These are phyloP conservation scores for Lacanobia wlatinum DNA, from an alignment of 2,888 invertebrate genomes.

Conservation along the genomic window DNA sequence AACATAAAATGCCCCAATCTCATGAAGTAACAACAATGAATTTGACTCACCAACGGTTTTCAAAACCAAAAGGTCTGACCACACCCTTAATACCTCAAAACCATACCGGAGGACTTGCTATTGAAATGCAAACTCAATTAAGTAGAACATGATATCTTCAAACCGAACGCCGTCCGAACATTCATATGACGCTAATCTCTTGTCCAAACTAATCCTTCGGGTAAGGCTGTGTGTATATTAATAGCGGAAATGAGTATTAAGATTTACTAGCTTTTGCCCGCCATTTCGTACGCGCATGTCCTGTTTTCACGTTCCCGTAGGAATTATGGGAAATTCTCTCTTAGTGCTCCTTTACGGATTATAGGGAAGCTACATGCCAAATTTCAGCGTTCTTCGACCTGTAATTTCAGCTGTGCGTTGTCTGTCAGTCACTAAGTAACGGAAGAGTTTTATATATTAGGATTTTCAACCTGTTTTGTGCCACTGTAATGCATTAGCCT, in stretches of 20 bases:
- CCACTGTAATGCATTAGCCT: no score
- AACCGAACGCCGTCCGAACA: conserved; percentile 49
- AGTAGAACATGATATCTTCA: conserved; percentile 51
- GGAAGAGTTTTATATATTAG: no score
- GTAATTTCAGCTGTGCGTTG: no score
- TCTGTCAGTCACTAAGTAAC: no score
- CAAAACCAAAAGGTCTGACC: background rate
- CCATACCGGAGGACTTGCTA: conserved; percentile 10
- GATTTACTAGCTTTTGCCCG: no score
- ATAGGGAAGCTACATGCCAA: no score
- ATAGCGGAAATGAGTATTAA: background rate
- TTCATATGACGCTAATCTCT: conserved; percentile 64
- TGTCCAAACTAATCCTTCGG: conserved; percentile 73
- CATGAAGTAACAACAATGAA: background rate
- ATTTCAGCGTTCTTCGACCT: no score
- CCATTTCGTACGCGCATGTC: no score
- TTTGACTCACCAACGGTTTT: background rate
- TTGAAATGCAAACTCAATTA: conserved; percentile 56
- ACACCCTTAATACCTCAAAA: background rate
- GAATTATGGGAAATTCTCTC: no score
- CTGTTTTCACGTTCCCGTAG: no score
- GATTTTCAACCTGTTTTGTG: no score
- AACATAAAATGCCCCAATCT: background rate
- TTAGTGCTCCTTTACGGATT: no score
- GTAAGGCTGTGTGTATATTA: conserved; percentile 20